Evolutionary conservation across 2,797 vertebrate genomes (phyloP), one percentile per base, ranked within the genome.

Genomic region (Catamblyrhynchus diadema): DNA sequence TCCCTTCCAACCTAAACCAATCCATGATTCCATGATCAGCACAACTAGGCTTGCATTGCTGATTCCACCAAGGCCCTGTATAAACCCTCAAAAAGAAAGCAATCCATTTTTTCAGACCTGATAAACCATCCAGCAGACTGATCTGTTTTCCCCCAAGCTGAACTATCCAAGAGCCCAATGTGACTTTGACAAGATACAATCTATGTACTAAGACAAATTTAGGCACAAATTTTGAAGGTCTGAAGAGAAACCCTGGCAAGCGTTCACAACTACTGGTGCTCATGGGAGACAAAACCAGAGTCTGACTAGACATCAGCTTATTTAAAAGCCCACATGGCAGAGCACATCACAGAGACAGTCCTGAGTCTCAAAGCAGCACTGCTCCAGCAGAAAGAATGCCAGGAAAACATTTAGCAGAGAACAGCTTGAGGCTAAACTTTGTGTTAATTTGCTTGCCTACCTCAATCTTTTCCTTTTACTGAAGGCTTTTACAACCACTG

Each of bases 191-290:
- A 25, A 65, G 45, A 51, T 16, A 32, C 5, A 86, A 25, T 15
- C n/a, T 16, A 65, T 2, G 1, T 11, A 28, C 23, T 27, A 81
- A 56, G 41, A 67, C 16, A 71, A 61, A 44, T 75, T 69, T 30
- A 20, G 45, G 48, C 66, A 60, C 53, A 41, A 73, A 60, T 91
- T 93, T 81, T 39, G 25, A 72, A 86, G 66, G 71, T 44, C 80
- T 86, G 77, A 94, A 27, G 80, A 70, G 71, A 95, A 92, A 74
- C 86, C 60, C 72, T 91, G 84, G 32, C 71, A 65, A 91, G 45
- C 23, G 30, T 30, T 88, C 61, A 80, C 47, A 82, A 44, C 77
- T 75, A 14, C 79, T 92, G 28, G 59, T 79, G 48, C 83, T 79
- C 93, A 59, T 41, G 71, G 79, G 73, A 93, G 62, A 87, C 73